Conservation (phyloP, 2,113 vertebrate genomes). For the Menidia beryllina region DNA sequence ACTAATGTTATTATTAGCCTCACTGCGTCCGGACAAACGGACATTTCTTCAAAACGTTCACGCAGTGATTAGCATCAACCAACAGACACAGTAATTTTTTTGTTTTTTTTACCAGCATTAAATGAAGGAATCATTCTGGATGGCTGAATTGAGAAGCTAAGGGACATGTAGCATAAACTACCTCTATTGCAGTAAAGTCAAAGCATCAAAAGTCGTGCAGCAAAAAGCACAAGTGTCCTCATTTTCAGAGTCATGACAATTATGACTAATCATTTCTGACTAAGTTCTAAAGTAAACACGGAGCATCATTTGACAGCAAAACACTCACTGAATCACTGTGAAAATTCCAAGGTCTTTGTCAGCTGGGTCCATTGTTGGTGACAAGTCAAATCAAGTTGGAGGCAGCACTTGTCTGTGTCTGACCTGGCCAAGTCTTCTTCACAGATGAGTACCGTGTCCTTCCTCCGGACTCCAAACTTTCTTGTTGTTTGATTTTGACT, state of each 20-base stretch:
- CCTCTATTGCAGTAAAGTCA: not conserved
- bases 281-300: conserved; percentile 25
- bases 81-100: conserved; percentile 4
- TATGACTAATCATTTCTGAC: conserved; percentile 21
- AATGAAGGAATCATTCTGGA: not conserved
- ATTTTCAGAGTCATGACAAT: not conserved
- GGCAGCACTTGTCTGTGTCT: conserved; percentile 46
- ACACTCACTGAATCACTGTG: conserved; percentile 90
- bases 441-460: conserved; percentile 39
- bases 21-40: too few species aligned
- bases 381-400: conserved; percentile 39
- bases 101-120: not conserved
- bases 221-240: not conserved
- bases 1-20: not conserved
- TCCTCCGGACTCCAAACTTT: conserved; percentile 44
- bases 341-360: conserved; percentile 86
- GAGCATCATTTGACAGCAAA: conserved; percentile 17
- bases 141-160: not conserved
- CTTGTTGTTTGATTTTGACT: conserved; percentile 52
- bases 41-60: not conserved
- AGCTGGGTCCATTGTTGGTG: conserved; percentile 80
- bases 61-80: conserved; percentile 5
- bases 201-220: not conserved
- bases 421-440: conserved; percentile 39
- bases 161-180: not conserved